Conservation (phyloP, 2,113 vertebrate species). For the Cryptomyrus ogoouensis region DNA sequence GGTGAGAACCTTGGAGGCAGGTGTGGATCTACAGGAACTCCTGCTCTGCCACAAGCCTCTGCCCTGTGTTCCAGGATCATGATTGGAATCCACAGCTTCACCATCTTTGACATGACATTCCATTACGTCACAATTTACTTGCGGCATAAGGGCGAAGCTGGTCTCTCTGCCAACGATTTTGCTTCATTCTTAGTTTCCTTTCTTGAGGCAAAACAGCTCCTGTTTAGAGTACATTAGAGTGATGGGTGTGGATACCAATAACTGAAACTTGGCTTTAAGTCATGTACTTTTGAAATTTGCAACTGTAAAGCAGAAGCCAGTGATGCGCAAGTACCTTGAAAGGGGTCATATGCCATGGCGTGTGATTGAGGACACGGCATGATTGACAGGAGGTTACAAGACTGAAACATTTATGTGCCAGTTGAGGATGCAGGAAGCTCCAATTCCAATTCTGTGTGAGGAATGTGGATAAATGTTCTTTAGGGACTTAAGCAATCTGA, state of each 20-base stretch:
- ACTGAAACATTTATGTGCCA: background rate
- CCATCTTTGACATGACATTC: background rate
- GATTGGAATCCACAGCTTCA: background rate
- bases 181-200: background rate
- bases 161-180: background rate
- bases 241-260: background rate
- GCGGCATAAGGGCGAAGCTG: background rate
- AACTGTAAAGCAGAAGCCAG: background rate
- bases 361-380: background rate
- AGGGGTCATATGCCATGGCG: background rate
- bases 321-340: background rate
- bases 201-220: background rate
- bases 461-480: background rate
- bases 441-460: background rate
- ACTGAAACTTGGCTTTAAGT: background rate
- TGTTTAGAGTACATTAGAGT: background rate
- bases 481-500: background rate
- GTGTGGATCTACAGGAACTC: background rate
- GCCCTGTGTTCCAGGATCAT: background rate
- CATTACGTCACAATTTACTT: background rate
- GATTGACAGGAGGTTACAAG: background rate
- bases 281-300: background rate
- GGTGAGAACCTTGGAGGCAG: background rate
- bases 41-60: background rate
- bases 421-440: background rate